Conservation (phyloP, 2,797 vertebrate species). For the Urosaurus nigricauda region DNA sequence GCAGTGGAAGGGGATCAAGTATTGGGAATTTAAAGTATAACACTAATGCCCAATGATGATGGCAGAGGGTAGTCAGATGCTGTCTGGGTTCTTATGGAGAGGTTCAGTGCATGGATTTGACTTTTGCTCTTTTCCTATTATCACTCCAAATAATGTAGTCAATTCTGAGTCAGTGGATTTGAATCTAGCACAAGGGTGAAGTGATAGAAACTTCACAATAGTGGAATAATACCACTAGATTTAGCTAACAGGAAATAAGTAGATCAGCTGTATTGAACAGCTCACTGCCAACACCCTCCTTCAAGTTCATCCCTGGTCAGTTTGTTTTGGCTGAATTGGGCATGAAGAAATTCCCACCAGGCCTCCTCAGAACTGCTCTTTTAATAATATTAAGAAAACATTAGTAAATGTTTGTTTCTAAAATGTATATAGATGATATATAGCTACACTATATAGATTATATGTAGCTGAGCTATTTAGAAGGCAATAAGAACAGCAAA, state of each 20-base stretch:
- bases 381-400: not conserved
- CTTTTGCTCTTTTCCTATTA: no score
- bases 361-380: not conserved
- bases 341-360: not conserved
- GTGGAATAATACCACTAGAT: not conserved
- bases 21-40: not conserved
- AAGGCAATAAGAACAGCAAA: not conserved
- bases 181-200: not conserved
- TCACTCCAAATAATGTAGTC: no score
- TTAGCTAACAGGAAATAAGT: not conserved
- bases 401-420: conserved; percentile 7
- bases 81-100: no score
- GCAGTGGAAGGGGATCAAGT: no score
- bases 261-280: not conserved
- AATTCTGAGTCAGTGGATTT: not conserved
- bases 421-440: not conserved
- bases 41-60: not conserved
- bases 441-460: no score
- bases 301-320: not conserved
- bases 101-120: no score
- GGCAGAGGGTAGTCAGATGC: not conserved
- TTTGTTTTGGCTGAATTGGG: not conserved
- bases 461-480: not conserved
- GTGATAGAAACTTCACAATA: not conserved
- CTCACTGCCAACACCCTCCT: no score